Base-by-base conservation (phyloP, 2,888 invertebrate species). In the Hartigia nigra region DNA sequence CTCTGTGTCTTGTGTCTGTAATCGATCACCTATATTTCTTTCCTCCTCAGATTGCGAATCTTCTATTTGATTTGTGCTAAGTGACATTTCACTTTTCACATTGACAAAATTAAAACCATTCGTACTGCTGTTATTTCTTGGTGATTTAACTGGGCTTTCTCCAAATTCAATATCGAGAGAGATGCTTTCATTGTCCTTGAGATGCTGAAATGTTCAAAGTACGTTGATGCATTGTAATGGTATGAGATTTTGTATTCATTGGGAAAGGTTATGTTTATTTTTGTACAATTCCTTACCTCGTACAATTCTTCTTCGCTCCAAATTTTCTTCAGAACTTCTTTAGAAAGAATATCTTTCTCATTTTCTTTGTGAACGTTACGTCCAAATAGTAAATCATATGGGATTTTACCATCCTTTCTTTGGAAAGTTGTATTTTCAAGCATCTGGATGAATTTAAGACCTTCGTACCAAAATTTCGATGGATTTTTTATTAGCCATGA, bases 381-480 rank as follows among this genome's bases (percentile, higher is more conserved):
- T 1, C 86, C 84, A 31, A 89, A 88, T 32, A 89, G 77, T 35
- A 84, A 39, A 12, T 90, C 86, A 14, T 85, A 87, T 0, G 89
- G 89, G 75, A 83, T 78, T 77, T 83, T 86, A n/a, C 82, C 86
- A 55, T 83, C 84, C 4, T 80, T 79, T 34, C 78, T 79, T 72
- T 76, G 79, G 34, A 82, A 81, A 9, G 85, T 87, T 12, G 86
- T 85, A 74, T 90, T 90, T 37, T 89, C 85, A 34, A 78, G 69
- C 1, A 90, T 86, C 78, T 90, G 89, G 75, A 90, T 74, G 12
- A 81, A 82, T 72, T 85, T 87, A 31, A 89, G 79, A 37, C 86
- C 87, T 70, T 88, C 87, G 12, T 83, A 78, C 86, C 88, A 89
- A 9, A 81, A 78, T 70, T 80, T 86, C 0, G 81, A 83, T 1